These are phyloP conservation scores for Sander lucioperca DNA, from an alignment of 2,113 vertebrate genomes.

Conservation along the genomic window DNA sequence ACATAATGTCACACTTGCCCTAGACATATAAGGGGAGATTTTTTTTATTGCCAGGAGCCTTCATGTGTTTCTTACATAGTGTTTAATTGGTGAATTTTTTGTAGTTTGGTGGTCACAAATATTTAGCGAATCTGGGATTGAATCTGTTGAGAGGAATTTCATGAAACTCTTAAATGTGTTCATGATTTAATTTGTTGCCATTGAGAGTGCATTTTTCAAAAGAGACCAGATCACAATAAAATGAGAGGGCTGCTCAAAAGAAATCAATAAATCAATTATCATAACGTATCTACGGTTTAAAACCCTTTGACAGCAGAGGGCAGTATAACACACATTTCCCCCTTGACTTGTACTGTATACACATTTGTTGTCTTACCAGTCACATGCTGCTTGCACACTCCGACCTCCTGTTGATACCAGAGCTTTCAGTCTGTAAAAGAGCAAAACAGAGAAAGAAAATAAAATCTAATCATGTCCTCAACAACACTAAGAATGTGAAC, in stretches of 20 bases:
- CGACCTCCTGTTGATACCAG: constrained; percentile 94
- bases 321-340: constrained; percentile 2
- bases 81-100: background rate
- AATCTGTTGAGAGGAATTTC: background rate
- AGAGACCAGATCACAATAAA: background rate
- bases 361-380: constrained; percentile 89
- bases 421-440: constrained; percentile 90
- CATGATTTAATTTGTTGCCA: background rate
- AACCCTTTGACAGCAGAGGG: constrained; percentile 53
- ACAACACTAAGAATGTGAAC: background rate
- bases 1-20: background rate
- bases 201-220: background rate
- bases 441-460: background rate
- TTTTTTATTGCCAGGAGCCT: background rate
- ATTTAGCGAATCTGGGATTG: background rate
- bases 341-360: background rate
- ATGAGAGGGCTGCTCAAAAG: background rate
- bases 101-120: background rate
- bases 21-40: background rate
- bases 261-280: background rate
- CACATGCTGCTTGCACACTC: constrained; percentile 96
- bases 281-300: background rate
- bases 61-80: background rate
- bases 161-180: background rate
- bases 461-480: background rate